Conservation (phyloP, 2,888 invertebrate species). For the Acheta domesticus region DNA sequence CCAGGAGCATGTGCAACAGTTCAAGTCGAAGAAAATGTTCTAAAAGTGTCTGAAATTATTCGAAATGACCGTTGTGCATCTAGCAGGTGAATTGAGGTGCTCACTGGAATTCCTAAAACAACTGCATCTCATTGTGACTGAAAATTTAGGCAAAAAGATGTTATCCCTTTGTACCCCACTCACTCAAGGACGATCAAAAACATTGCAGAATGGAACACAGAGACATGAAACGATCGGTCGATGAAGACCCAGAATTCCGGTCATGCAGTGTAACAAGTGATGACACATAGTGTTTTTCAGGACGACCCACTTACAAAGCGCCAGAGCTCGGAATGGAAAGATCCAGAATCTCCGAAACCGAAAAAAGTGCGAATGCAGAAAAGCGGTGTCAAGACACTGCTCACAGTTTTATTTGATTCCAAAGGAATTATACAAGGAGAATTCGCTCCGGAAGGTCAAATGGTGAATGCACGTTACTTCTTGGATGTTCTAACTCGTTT, state of each 20-base stretch:
- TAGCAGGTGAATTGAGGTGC: too few relatives aligned
- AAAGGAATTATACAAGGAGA: too few relatives aligned
- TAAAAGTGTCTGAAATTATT: too few relatives aligned
- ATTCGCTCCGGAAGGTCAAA: conserved; percentile 19
- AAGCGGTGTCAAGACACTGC: not conserved
- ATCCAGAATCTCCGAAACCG: conserved; percentile 22
- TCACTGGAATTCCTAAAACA: too few relatives aligned
- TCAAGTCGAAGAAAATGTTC: too few relatives aligned
- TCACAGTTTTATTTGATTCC: not conserved
- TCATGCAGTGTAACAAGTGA: not conserved
- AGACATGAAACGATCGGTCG: not conserved
- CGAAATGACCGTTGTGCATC: too few relatives aligned
- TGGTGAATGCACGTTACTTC: conserved; percentile 6
- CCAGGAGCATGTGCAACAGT: too few relatives aligned
- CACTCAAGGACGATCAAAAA: too few relatives aligned
- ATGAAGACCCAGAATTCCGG: not conserved
- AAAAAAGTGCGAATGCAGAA: conserved; percentile 23
- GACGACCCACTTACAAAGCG: conserved; percentile 4
- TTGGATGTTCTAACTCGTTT: not conserved
- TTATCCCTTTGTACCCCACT: too few relatives aligned
- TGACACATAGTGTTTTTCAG: not conserved
- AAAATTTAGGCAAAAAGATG: too few relatives aligned
- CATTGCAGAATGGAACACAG: conserved; percentile 20
- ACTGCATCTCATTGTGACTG: too few relatives aligned
- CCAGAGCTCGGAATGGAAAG: conserved; percentile 23